Conservation (phyloP, 2,888 invertebrate species). For the Arrhopalites spinosus region DNA sequence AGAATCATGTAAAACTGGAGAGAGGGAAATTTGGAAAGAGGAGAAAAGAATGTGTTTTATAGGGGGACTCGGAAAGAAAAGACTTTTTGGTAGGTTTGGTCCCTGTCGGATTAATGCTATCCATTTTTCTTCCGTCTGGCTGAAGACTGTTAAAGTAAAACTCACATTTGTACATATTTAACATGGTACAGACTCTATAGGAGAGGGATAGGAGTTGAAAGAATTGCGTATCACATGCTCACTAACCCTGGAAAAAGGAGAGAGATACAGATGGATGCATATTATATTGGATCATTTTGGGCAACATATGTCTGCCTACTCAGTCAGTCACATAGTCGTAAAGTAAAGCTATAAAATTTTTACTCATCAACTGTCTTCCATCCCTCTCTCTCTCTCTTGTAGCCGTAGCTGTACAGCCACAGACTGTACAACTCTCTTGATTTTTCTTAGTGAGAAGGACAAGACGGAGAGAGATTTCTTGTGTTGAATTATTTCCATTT, state of each 20-base stretch:
- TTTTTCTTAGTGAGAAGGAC: too few species aligned
- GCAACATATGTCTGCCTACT: slow-evolving; percentile 19
- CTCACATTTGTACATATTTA: too few species aligned
- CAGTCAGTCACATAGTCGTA: slow-evolving; percentile 28
- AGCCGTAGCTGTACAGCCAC: neutral
- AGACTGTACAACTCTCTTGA: neutral
- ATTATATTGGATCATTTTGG: neutral
- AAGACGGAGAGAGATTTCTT: too few species aligned
- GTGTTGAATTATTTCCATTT: too few species aligned
- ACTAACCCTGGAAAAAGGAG: neutral
- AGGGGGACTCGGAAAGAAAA: neutral
- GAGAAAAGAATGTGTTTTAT: neutral
- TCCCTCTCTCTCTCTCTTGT: neutral
- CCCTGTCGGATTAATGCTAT: slow-evolving; percentile 19
- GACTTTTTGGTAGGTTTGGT: neutral
- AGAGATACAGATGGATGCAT: too few species aligned
- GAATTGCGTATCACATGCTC: neutral
- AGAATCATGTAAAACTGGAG: too few species aligned
- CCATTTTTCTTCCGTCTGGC: slow-evolving; percentile 11
- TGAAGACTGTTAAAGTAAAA: neutral
- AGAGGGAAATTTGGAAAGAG: slow-evolving; percentile 4
- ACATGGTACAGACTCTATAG: neutral
- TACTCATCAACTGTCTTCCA: slow-evolving; percentile 25
- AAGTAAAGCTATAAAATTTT: slow-evolving; percentile 24
- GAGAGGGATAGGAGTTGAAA: neutral